Evolutionary conservation across 2,113 vertebrate genomes (phyloP).

Genomic region (Abramis brama): DNA sequence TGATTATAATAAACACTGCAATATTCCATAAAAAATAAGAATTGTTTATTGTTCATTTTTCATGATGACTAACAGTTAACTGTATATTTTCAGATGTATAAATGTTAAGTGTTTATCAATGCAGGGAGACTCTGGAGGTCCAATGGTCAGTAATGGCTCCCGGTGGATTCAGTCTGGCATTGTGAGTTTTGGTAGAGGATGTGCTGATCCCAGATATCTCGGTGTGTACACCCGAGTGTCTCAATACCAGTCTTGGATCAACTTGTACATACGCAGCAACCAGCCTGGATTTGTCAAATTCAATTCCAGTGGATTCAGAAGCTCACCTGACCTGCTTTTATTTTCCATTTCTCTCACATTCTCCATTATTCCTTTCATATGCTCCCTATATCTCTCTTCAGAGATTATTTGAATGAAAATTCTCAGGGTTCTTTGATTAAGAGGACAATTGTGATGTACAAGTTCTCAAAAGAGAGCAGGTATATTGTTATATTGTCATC

Average conservation of each 20-base stretch:
- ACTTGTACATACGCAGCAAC: too few relatives aligned
- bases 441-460: neutral
- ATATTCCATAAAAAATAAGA: too few relatives aligned
- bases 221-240: conserved; percentile 82
- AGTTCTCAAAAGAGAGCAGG: neutral
- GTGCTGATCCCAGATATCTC: conserved; percentile 78
- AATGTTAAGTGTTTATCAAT: conserved; percentile 3
- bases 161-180: conserved; percentile 80
- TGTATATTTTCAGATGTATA: neutral
- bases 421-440: neutral
- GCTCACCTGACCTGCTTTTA: neutral
- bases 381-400: neutral
- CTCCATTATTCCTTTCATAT: neutral
- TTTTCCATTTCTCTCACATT: neutral
- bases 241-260: too few relatives aligned
- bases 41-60: too few relatives aligned
- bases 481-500: neutral
- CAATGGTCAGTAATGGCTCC: conserved; percentile 74
- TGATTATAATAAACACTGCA: too few relatives aligned
- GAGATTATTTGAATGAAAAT: neutral
- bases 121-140: conserved; percentile 86
- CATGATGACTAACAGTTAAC: neutral
- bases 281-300: too few relatives aligned
- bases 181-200: conserved; percentile 82
- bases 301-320: neutral